phyloP scores from a whole-genome alignment of 2,797 vertebrate species.

The Erpetoichthys calabaricus region DNA sequence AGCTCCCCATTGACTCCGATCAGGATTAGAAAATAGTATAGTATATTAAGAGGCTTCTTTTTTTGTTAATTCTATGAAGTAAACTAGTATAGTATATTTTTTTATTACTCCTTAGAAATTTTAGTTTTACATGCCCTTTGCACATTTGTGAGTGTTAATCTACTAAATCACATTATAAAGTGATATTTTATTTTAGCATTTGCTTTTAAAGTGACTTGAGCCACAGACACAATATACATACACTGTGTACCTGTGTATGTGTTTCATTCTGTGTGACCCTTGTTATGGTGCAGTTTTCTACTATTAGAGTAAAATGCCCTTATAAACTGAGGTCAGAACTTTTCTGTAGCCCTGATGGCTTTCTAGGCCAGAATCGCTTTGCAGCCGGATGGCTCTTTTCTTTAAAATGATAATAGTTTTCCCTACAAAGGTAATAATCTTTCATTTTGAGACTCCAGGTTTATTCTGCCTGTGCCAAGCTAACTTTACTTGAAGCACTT shows the following conservation, averaged over 20 bases:
- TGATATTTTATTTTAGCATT: too few species aligned
- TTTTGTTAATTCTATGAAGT: too few species aligned
- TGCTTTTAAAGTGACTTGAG: background rate
- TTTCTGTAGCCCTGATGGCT: background rate
- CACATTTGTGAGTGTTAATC: background rate
- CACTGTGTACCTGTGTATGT: background rate
- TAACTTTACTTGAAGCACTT: background rate
- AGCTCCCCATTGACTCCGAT: too few species aligned
- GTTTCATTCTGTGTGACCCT: background rate
- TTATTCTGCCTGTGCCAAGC: background rate
- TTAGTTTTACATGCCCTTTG: too few species aligned
- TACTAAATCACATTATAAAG: background rate
- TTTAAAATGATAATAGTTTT: slow-evolving; percentile 1
- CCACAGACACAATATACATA: background rate
- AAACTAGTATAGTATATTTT: too few species aligned
- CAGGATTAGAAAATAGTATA: too few species aligned
- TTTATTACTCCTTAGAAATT: too few species aligned
- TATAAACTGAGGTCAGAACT: background rate
- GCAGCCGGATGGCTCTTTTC: background rate
- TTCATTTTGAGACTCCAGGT: background rate
- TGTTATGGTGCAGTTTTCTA: background rate
- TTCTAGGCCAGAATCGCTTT: background rate
- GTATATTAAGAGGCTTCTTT: too few species aligned
- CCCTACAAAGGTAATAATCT: background rate
- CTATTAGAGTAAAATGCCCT: slow-evolving; percentile 2